phyloP scores from a whole-genome alignment of 1,140 invertebrate species.

The Drosophila auraria region DNA sequence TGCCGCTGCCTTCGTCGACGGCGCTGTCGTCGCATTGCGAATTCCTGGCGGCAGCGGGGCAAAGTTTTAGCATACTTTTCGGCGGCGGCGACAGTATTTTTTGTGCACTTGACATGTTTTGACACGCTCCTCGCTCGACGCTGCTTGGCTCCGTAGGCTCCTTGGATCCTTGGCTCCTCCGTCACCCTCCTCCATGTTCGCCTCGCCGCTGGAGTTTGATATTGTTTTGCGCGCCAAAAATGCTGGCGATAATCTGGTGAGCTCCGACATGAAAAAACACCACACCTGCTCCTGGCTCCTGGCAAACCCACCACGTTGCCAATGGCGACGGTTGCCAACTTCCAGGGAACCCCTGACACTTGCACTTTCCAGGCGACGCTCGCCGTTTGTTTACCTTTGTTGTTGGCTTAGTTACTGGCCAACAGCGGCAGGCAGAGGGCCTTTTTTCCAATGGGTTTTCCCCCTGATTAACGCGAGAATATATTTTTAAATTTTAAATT shows the following conservation, averaged over 20 bases:
- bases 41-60: conserved; percentile 53
- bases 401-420: conserved; percentile 73
- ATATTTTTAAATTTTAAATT: conserved; percentile 44
- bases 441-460: conserved; percentile 1
- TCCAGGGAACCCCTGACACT: conserved; percentile 41
- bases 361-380: conserved; percentile 68
- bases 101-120: conserved; percentile 82
- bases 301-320: conserved; percentile 74
- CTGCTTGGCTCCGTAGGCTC: conserved; percentile 9
- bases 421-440: conserved; percentile 34
- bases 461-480: conserved; percentile 64
- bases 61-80: conserved; percentile 74
- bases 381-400: conserved; percentile 59
- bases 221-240: conserved; percentile 76
- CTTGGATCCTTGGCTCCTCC: conserved; percentile 2
- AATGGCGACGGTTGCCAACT: conserved; percentile 37
- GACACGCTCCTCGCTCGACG: conserved; percentile 60
- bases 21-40: conserved; percentile 70
- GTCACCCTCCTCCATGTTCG: conserved; percentile 47
- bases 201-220: conserved; percentile 69
- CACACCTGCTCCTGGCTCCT: conserved; percentile 10
- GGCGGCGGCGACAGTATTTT: conserved; percentile 77
- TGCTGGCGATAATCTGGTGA: conserved; percentile 69
- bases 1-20: conserved; percentile 16
- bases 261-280: neutral